Conservation (phyloP, 2,113 vertebrate genomes). For the Passerina amoena region DNA sequence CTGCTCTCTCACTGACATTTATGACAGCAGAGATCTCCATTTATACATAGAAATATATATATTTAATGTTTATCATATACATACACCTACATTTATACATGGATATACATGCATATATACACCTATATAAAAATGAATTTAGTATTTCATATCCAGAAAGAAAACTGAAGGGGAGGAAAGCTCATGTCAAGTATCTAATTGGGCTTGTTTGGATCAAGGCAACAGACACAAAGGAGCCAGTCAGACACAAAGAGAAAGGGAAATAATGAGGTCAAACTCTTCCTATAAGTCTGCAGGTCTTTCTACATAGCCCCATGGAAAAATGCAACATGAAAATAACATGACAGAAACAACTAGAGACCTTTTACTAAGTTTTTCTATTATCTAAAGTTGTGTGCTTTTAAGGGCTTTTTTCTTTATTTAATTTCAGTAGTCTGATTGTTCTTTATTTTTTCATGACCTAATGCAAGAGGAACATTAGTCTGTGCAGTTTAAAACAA, state of each 20-base stretch:
- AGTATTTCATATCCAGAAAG: not conserved
- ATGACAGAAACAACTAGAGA: not conserved
- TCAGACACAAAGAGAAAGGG: not conserved
- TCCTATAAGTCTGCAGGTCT: not conserved
- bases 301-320: not conserved
- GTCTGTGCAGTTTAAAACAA: not conserved
- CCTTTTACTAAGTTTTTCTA: not conserved
- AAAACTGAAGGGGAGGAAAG: not conserved
- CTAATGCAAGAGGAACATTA: constrained; percentile 1
- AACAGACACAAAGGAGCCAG: not conserved
- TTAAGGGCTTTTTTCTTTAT: not conserved
- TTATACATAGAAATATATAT: not conserved
- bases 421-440: not conserved
- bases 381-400: not conserved
- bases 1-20: not conserved
- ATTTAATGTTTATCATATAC: not conserved
- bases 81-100: not conserved
- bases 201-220: not conserved
- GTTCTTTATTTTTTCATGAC: not conserved
- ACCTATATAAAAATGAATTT: not conserved
- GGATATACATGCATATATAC: not conserved
- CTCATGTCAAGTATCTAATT: not conserved
- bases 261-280: not conserved
- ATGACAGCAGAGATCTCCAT: not conserved
- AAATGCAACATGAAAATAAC: not conserved